These are phyloP conservation scores for Silurus glanis DNA, from an alignment of 2,113 vertebrate genomes.

Conservation along the genomic window DNA sequence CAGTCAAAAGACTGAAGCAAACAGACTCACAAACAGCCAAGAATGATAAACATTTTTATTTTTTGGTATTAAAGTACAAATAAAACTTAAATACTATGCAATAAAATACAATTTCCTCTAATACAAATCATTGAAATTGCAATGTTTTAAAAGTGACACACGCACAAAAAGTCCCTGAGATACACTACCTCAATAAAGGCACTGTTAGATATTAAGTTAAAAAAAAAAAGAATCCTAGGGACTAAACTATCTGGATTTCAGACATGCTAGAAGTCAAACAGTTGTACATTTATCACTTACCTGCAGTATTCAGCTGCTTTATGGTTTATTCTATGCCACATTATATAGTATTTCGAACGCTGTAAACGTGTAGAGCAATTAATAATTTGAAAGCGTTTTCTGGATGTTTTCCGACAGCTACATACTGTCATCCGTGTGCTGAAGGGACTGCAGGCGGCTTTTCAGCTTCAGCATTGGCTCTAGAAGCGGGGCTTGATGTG, in stretches of 20 bases:
- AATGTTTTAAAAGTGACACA: conserved; percentile 35
- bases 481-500: conserved; percentile 77
- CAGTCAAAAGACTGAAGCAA: background rate
- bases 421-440: background rate
- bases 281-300: background rate
- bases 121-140: conserved; percentile 10
- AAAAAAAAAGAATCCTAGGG: background rate
- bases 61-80: conserved; percentile 18
- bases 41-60: background rate
- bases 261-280: background rate
- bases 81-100: conserved; percentile 16
- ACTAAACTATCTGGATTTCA: background rate
- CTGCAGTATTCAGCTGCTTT: background rate
- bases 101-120: conserved; percentile 19
- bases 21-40: background rate
- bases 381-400: background rate
- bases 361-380: background rate
- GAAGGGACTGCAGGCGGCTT: conserved; percentile 6
- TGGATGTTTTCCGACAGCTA: background rate
- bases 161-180: conserved; percentile 54
- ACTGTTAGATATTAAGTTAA: background rate
- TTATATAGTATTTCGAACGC: background rate
- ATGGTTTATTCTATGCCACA: background rate
- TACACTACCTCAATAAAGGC: conserved; percentile 21
- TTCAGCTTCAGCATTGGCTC: background rate